Base-by-base conservation (phyloP, 2,797 vertebrate species). In the Dermochelys coriacea region DNA sequence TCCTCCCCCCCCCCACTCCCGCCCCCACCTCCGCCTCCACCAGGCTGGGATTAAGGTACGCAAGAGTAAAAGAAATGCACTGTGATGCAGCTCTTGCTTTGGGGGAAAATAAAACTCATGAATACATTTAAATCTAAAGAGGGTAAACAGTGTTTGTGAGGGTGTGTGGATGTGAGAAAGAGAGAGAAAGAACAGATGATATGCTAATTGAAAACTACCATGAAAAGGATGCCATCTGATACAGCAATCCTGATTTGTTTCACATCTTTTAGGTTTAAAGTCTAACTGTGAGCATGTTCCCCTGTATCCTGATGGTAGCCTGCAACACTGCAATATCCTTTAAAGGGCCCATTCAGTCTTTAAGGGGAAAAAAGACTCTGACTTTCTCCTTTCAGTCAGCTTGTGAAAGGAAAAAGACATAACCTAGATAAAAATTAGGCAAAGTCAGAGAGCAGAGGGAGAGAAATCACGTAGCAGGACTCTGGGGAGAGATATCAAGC, bases 381-480 rank as follows among this genome's bases (percentile, higher is more conserved):
- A 14, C 6, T 1, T n/a, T 77, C 52, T 74, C 50, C 59, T 80
- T 88, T 74, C 15, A 81, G 8, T 31, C 83, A 5, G 1, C 2
- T 5, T 5, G 2, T 1, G 47, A 52, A 84, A 25, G 78, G 54
- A 57, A 68, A 29, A 51, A 6, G 18, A 7, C 80, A 86, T 87
- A 31, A 21, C 3, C 41, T 34, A 71, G 50, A 75, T 64, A 85
- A 81, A 93, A 91, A 49, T 88, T 25, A 74, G 64, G 47, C 81
- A 57, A n/a, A 90, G 81, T 8, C 59, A 86, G 88, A 49, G 23
- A 64, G 86, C 11, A 49, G 86, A 55, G 77, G 55, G 84, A 87
- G 83, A 85, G 64, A 93, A 93, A 41, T 34, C 47, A 45, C 3
- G 2, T 3, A 80, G 59, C 51, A 12, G 47, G 57, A 4, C 90